Evolutionary conservation across 1,140 invertebrate species (phyloP).

Genomic region (Drosophila malerkotliana): DNA sequence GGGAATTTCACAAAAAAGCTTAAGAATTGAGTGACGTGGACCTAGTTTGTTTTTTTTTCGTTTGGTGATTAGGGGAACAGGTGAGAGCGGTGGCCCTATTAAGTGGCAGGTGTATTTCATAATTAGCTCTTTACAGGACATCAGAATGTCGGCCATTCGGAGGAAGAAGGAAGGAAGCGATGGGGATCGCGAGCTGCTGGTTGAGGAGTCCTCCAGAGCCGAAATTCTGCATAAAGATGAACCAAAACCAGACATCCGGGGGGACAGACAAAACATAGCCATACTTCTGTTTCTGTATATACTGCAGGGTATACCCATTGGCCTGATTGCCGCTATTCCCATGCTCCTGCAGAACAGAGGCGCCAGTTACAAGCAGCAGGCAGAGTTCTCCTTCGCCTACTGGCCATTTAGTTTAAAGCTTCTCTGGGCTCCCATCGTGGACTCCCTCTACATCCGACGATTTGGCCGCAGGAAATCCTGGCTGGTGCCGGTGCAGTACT

Average conservation of each 20-base stretch:
- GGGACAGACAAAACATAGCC: constrained; percentile 91
- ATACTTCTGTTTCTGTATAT: constrained; percentile 96
- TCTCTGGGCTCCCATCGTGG: constrained; percentile 99
- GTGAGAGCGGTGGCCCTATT: constrained; percentile 23
- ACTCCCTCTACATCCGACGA: constrained; percentile 92
- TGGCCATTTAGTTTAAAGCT: constrained; percentile 99
- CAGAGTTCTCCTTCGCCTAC: constrained; percentile 98
- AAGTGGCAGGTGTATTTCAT: background rate
- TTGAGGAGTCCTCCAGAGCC: constrained; percentile 14
- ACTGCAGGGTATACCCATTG: constrained; percentile 98
- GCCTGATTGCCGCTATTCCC: constrained; percentile 95
- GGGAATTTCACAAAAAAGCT: constrained; percentile 3
- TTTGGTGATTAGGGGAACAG: constrained; percentile 37
- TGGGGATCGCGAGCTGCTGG: constrained; percentile 20
- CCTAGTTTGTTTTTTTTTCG: constrained; percentile 36
- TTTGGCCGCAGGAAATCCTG: constrained; percentile 98
- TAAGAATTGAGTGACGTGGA: constrained; percentile 35
- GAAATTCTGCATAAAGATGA: constrained; percentile 26
- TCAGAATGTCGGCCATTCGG: constrained; percentile 33
- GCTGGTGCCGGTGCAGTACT: constrained; percentile 95
- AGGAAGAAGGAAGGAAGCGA: constrained; percentile 19
- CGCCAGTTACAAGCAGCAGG: constrained; percentile 96
- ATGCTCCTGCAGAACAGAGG: constrained; percentile 96
- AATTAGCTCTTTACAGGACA: background rate
- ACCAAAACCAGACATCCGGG: constrained; percentile 86